Base-by-base conservation (phyloP, 2,888 invertebrate genomes). In the Drosophila buzzatii region DNA sequence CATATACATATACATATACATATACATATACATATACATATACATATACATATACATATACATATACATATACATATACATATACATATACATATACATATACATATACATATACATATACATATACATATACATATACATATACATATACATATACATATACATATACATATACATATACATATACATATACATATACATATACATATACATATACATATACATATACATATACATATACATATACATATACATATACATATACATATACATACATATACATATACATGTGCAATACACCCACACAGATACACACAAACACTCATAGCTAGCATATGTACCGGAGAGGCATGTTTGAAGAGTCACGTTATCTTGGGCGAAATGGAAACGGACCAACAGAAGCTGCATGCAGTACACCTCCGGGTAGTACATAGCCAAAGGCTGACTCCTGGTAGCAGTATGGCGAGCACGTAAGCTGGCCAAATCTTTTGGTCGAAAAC, bases 391-490 rank as follows among this genome's bases (percentile, higher is more conserved):
- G 81, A 73, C 84, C 89, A 91, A 88, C 92, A 91, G 92, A 90
- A 91, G 91, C 92, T 92, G 90, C 89, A 91, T 91, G 91, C 91
- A 88, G 91, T 91, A 92, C 92, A 92, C 93, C 93, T 92, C 92
- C 92, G 92, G 93, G 93, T 92, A 91, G 91, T 92, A 89, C 90
- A 93, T 93, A 91, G 93, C 93, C 93, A 91, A 92, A 88, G 93
- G 93, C 92, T 93, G 91, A 92, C 92, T 90, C 91, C 92, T 91
- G 90, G 90, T 90, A 91, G 92, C 92, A 92, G 91, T 87, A 91
- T 89, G 67, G 75, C 73, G 75, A 87, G 89, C 90, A 91, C 87
- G 92, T 91, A 92, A 92, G 93, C 92, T 92, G 92, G 90, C 73
- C 84, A 89, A 91, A 91, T 89, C 92, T 91, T 90, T 90, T 91